phyloP scores from a whole-genome alignment of 2,113 vertebrate species.

The Rhodinocichla rosea region DNA sequence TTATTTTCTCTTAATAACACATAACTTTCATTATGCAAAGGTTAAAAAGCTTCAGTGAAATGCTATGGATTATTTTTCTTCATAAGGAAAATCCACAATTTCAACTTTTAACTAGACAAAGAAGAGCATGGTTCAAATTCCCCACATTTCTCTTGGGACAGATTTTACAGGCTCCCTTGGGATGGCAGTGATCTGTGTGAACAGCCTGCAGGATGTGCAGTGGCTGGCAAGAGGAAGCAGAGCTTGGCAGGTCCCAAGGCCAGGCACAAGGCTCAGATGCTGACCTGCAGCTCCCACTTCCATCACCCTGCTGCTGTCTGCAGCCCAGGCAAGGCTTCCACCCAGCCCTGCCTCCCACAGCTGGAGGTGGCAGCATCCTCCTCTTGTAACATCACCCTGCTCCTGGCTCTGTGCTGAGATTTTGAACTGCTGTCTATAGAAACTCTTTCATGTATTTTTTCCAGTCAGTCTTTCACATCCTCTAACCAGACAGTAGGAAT shows the following conservation, averaged over 20 bases:
- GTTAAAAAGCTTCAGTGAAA: not conserved
- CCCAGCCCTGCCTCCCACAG: not conserved
- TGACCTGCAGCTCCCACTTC: not conserved
- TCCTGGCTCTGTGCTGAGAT: not conserved
- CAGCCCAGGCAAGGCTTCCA: accelerated
- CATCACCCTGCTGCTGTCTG: not conserved
- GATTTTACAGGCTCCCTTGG: not conserved
- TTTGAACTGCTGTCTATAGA: not conserved
- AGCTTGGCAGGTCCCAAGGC: not conserved
- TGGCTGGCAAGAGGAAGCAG: not conserved
- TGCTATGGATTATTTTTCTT: not conserved
- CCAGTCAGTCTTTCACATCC: not conserved
- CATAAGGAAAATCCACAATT: not conserved
- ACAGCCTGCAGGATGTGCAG: not conserved
- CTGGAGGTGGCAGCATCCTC: not conserved
- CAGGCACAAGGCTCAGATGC: not conserved
- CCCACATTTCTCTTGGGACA: not conserved
- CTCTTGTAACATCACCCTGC: not conserved
- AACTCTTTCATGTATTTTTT: not conserved
- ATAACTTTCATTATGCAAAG: not conserved
- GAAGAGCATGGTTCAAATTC: not conserved
- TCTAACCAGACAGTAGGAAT: not conserved
- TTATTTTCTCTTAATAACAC: not conserved
- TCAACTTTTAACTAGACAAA: not conserved
- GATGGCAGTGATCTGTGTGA: not conserved